Conservation (phyloP, 2,113 vertebrate species). For the Malurus cyaneus region DNA sequence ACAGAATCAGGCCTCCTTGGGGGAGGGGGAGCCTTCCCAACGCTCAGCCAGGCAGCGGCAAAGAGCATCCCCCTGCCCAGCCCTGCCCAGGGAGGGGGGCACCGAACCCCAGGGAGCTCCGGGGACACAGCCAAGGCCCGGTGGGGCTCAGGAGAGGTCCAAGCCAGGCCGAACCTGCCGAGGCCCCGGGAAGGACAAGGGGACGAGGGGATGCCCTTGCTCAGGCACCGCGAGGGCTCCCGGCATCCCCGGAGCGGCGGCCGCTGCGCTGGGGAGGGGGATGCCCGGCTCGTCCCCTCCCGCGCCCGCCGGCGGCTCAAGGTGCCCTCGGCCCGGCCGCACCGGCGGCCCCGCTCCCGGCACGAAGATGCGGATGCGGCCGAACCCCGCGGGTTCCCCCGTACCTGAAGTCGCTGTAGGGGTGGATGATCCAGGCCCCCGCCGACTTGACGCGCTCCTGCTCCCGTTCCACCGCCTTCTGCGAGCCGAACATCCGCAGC, state of each 20-base stretch:
- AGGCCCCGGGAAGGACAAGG: neutral
- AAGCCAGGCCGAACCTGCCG: neutral
- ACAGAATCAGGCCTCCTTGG: neutral
- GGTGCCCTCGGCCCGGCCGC: constrained; percentile 48
- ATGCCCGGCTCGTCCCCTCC: neutral
- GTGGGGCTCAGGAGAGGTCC: neutral
- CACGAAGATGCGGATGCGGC: neutral
- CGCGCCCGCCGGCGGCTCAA: neutral
- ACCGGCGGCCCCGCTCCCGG: neutral
- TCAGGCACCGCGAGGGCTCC: neutral
- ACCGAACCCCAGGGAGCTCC: neutral
- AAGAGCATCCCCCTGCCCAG: neutral
- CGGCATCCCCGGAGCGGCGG: neutral
- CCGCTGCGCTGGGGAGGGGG: neutral
- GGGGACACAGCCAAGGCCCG: neutral
- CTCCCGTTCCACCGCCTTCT: constrained; percentile 94
- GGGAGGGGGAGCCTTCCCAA: neutral
- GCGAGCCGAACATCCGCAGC: constrained; percentile 98
- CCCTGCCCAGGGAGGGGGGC: neutral
- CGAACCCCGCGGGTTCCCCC: neutral
- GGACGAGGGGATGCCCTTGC: constrained; percentile 31
- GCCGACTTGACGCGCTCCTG: constrained; percentile 95
- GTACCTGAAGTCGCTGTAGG: constrained; percentile 72
- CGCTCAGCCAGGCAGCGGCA: neutral
- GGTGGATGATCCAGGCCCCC: constrained; percentile 97